Base-by-base conservation (phyloP, 2,888 invertebrate species). In the Didymodactylos carnosus region DNA sequence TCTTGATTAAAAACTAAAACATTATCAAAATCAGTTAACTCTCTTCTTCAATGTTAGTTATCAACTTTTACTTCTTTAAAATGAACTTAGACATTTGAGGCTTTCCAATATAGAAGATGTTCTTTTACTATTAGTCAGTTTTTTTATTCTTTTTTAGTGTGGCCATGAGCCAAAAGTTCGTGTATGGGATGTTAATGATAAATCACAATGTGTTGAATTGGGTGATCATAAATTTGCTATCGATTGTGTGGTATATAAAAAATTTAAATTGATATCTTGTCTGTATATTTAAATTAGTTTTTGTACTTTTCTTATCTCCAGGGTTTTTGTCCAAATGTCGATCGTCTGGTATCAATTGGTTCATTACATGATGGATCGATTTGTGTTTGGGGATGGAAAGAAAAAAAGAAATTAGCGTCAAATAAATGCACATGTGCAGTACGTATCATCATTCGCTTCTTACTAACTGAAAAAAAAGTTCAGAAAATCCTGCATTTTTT, bases 361-460 rank as follows among this genome's bases (percentile, higher is more conserved):
- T 92, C 94, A 19, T 94, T 95, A 81, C 94, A 97, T 84, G 97
- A 97, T 84, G 95, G 94, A 92, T 92, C 94, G 78, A 93, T 97
- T 75, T 94, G 94, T 82, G 94, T 98, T 35, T 98, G 95, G 92
- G 95, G 97, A 83, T 97, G 95, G 94, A 88, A 89, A 79, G 89
- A 89, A 76, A 91, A 92, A 82, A 87, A 91, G 76, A 95, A 97
- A 86, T 88, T 94, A 78, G 94, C 95, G 76, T 93, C 93, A 79
- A 95, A 94, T 85, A 95, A 95, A 87, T 91, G 95, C 76, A 83
- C 85, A 49, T 80, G 80, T 76, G 84, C 85, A 81, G 85, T 85
- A 78, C 73, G 69, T 39, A n/a, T n/a, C n/a, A n/a, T n/a, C n/a
- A n/a, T n/a, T n/a, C n/a, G n/a, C n/a, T n/a, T n/a, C n/a, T n/a